Evolutionary conservation across 2,888 invertebrate genomes (phyloP).

Genomic region (Falcaria lacertinaria): DNA sequence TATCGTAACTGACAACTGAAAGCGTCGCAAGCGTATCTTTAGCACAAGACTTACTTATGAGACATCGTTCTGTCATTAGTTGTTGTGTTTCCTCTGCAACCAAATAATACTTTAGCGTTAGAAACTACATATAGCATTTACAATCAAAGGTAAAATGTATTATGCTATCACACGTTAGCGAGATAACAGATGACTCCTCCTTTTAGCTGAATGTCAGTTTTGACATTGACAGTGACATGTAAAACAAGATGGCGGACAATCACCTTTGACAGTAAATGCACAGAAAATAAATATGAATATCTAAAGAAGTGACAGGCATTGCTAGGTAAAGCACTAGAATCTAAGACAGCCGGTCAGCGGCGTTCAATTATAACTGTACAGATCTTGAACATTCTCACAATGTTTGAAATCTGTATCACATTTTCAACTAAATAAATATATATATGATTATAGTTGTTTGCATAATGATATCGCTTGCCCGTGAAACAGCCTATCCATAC

Average conservation of each 20-base stretch:
- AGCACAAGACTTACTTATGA: conserved; percentile 57
- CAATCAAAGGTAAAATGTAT: not conserved
- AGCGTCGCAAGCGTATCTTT: not conserved
- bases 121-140: conserved; percentile 7
- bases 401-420: conserved; percentile 24
- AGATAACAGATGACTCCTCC: no score
- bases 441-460: no score
- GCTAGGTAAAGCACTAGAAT: not conserved
- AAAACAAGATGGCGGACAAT: not conserved
- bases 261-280: conserved; percentile 6
- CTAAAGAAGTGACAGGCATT: conserved; percentile 9
- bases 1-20: conserved; percentile 5
- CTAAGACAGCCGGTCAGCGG: conserved; percentile 13
- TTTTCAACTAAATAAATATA: no score
- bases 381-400: conserved; percentile 12
- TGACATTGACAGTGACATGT: not conserved
- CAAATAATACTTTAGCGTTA: conserved; percentile 44
- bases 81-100: conserved; percentile 53
- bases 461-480: no score
- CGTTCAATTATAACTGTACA: conserved; percentile 9
- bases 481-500: no score
- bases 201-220: no score
- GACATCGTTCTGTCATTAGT: conserved; percentile 75
- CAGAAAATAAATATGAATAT: conserved; percentile 9
- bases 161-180: no score